Evolutionary conservation across 2,797 vertebrate species (phyloP).

Genomic region (Acanthurus tractus): DNA sequence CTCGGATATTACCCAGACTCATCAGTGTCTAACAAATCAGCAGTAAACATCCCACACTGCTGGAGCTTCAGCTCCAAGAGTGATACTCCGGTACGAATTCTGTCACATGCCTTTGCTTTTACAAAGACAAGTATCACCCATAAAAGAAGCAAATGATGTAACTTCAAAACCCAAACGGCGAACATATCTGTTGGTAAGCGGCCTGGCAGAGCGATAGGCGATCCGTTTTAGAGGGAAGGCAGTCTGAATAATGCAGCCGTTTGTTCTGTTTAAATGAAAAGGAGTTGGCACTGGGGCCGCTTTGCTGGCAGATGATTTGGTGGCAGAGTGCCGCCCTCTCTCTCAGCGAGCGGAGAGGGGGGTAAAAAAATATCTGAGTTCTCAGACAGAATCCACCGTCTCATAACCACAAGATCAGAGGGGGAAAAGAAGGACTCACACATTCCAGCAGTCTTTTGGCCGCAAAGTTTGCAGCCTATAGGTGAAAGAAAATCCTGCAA

Average conservation of each 20-base stretch:
- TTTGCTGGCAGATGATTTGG: conserved; percentile 75
- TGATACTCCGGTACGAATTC: conserved; percentile 37
- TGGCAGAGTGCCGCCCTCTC: conserved; percentile 74
- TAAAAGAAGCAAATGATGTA: conserved; percentile 48
- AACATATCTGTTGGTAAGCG: conserved; percentile 64
- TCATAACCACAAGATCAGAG: conserved; percentile 34
- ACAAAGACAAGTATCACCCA: conserved; percentile 21
- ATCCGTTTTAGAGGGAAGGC: conserved; percentile 70
- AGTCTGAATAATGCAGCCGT: conserved; percentile 78
- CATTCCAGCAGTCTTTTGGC: conserved; percentile 41
- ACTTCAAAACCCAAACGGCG: conserved; percentile 53
- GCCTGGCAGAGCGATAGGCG: conserved; percentile 60
- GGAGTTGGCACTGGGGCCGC: conserved; percentile 70
- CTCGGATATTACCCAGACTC: conserved; percentile 45
- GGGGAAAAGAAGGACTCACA: conserved; percentile 39
- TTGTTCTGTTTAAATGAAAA: conserved; percentile 80
- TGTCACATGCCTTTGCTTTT: conserved; percentile 40
- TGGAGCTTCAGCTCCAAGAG: conserved; percentile 23
- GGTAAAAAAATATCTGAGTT: conserved; percentile 40
- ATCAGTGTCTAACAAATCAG: conserved; percentile 47
- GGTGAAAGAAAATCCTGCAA: conserved; percentile 45
- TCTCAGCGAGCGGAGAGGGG: conserved; percentile 45
- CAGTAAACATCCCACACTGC: conserved; percentile 38
- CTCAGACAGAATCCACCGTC: conserved; percentile 61
- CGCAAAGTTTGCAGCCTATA: conserved; percentile 39